phyloP scores from a whole-genome alignment of 2,113 vertebrate genomes.

The Panthera tigris region DNA sequence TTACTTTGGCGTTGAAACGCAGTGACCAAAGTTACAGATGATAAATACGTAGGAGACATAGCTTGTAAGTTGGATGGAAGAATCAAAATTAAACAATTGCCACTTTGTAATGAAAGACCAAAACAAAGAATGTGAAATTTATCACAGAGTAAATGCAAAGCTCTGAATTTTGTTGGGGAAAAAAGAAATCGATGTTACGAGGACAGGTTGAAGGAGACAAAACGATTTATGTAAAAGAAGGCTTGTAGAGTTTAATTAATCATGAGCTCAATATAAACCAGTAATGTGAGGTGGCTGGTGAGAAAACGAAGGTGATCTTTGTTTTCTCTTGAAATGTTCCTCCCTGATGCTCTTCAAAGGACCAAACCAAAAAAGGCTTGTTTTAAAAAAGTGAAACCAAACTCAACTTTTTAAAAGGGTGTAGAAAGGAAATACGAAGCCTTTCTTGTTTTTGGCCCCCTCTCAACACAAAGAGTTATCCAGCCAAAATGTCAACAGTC shows the following conservation, averaged over 20 bases:
- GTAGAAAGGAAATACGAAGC: neutral
- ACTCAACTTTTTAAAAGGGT: constrained; percentile 23
- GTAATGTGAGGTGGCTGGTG: neutral
- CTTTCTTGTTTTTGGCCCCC: neutral
- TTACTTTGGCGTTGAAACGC: neutral
- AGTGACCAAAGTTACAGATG: neutral
- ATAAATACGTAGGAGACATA: neutral
- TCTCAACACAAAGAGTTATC: neutral
- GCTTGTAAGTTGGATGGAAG: neutral
- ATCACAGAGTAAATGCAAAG: neutral
- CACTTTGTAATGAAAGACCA: neutral
- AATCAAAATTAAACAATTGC: constrained; percentile 34
- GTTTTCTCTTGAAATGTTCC: constrained; percentile 47
- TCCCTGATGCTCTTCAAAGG: constrained; percentile 37
- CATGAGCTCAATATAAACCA: neutral
- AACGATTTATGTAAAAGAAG: constrained; percentile 54
- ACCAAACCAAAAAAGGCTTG: neutral
- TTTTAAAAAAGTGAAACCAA: constrained; percentile 21
- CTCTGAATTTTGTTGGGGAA: constrained; percentile 34
- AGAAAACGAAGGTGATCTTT: constrained; percentile 49
- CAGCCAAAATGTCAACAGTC: neutral
- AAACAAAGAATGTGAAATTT: constrained; percentile 5
- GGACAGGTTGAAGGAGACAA: constrained; percentile 30
- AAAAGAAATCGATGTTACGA: constrained; percentile 54
- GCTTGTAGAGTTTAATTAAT: constrained; percentile 69